A percentile compares a stretch with the other conserved stretches of the same genome.
phyloP scores from a whole-genome alignment of 2,797 vertebrate species.

The Strix occidentalis region DNA sequence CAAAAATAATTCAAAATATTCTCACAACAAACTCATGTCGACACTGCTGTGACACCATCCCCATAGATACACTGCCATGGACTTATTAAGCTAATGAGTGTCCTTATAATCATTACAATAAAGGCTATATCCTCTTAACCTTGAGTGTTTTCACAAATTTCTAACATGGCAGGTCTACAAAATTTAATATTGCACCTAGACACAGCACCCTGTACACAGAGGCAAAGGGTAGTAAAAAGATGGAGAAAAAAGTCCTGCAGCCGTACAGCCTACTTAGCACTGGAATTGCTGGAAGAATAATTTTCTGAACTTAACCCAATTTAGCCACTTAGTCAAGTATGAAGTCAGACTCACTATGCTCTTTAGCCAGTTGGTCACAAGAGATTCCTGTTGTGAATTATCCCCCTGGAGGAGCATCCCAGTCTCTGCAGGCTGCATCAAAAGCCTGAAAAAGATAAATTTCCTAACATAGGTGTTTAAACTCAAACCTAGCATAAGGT shows the following conservation, averaged over 20 bases:
- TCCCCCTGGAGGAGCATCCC: not conserved
- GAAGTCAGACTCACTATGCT: not conserved
- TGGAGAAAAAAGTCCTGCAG: not conserved
- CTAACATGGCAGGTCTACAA: not conserved
- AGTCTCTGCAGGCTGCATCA: not conserved
- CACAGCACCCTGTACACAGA: accelerated
- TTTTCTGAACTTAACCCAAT: not conserved
- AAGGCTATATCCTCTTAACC: not conserved
- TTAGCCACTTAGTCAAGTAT: not conserved
- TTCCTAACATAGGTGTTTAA: not conserved
- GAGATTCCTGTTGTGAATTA: not conserved
- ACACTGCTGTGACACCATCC: not conserved
- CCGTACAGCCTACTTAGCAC: not conserved
- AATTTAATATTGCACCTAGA: not conserved
- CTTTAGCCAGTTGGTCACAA: not conserved
- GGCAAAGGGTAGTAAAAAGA: not conserved
- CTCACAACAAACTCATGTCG: not conserved
- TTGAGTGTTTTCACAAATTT: accelerated
- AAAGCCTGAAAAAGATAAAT: not conserved
- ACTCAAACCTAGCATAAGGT: not conserved
- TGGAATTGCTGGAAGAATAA: not conserved
- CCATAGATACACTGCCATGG: not conserved
- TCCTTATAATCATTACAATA: not conserved
- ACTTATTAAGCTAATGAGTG: not conserved
- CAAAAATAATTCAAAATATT: not conserved